A percentile compares a stretch with the other conserved stretches of the same genome.
phyloP scores from a whole-genome alignment of 1,140 invertebrate species.

The Drosophila leontia region DNA sequence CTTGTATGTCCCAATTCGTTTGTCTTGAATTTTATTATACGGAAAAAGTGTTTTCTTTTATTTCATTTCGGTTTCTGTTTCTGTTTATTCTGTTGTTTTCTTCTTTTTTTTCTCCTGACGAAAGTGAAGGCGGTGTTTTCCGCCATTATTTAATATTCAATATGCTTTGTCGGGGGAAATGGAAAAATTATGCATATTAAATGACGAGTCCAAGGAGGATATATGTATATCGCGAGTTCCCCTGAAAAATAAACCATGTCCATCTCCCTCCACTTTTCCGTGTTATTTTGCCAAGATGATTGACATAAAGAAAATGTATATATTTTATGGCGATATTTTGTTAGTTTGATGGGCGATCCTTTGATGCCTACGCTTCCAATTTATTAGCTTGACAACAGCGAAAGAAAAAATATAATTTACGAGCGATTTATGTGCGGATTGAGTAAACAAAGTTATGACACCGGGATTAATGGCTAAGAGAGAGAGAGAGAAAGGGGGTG shows the following conservation, averaged over 20 bases:
- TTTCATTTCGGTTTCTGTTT: conserved; percentile 37
- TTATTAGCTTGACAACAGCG: conserved; percentile 55
- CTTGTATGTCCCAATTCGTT: conserved; percentile 76
- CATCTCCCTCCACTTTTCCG: neutral
- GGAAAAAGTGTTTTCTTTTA: conserved; percentile 72
- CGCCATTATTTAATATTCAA: conserved; percentile 79
- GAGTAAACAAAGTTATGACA: conserved; percentile 64
- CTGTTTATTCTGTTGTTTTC: conserved; percentile 3
- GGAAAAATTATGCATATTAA: conserved; percentile 82
- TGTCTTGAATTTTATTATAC: conserved; percentile 78
- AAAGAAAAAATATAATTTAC: conserved; percentile 59
- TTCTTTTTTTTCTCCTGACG: neutral
- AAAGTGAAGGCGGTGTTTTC: conserved; percentile 35
- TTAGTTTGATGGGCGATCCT: conserved; percentile 68
- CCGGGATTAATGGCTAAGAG: conserved; percentile 8
- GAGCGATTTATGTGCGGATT: conserved; percentile 53
- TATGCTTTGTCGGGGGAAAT: conserved; percentile 78
- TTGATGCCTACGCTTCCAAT: conserved; percentile 60
- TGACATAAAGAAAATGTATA: conserved; percentile 63
- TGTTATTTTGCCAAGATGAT: conserved; percentile 64
- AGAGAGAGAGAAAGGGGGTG: neutral
- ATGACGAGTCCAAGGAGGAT: conserved; percentile 50
- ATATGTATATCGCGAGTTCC: conserved; percentile 13
- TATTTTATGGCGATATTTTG: conserved; percentile 74
- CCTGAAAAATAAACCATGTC: conserved; percentile 52